phyloP scores from a whole-genome alignment of 2,113 vertebrate species.

The Myxocyprinus asiaticus region DNA sequence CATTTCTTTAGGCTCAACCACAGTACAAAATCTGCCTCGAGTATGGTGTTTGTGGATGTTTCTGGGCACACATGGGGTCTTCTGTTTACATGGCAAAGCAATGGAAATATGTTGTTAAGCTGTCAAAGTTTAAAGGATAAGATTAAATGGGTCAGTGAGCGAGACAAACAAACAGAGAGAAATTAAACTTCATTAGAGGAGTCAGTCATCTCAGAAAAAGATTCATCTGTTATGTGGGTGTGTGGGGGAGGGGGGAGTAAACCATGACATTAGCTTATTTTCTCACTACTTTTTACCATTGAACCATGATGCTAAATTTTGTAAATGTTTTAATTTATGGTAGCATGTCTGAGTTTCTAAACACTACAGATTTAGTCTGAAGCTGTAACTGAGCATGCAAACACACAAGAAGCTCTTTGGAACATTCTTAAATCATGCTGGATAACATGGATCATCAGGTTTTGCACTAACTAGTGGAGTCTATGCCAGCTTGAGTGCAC shows the following conservation, averaged over 20 bases:
- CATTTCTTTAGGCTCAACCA: not conserved
- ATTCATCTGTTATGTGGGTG: conserved; percentile 10
- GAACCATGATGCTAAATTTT: conserved; percentile 4
- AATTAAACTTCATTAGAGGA: conserved; percentile 10
- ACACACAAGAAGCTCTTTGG: not conserved
- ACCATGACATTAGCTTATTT: conserved; percentile 28
- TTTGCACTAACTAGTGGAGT: too few species aligned
- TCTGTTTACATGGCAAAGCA: conserved; percentile 21
- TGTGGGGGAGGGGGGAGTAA: conserved; percentile 1
- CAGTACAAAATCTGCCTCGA: not conserved
- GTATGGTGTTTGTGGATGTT: conserved; percentile 2
- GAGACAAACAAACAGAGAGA: conserved; percentile 29
- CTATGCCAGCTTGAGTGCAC: too few species aligned
- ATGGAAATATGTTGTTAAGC: conserved; percentile 5
- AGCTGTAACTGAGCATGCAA: not conserved
- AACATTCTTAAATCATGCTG: too few species aligned
- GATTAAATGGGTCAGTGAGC: conserved; percentile 8
- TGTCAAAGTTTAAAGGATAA: conserved; percentile 30
- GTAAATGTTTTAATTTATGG: conserved; percentile 19
- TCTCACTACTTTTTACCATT: not conserved
- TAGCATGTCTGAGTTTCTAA: conserved; percentile 23
- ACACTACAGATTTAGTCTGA: conserved; percentile 19
- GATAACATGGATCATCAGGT: too few species aligned
- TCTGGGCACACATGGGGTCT: conserved; percentile 23
- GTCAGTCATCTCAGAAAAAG: conserved; percentile 37